Evolutionary conservation across 2,888 invertebrate species (phyloP), one percentile per base, ranked within the genome.

Genomic region (Drosophila pseudotalamancana): DNA sequence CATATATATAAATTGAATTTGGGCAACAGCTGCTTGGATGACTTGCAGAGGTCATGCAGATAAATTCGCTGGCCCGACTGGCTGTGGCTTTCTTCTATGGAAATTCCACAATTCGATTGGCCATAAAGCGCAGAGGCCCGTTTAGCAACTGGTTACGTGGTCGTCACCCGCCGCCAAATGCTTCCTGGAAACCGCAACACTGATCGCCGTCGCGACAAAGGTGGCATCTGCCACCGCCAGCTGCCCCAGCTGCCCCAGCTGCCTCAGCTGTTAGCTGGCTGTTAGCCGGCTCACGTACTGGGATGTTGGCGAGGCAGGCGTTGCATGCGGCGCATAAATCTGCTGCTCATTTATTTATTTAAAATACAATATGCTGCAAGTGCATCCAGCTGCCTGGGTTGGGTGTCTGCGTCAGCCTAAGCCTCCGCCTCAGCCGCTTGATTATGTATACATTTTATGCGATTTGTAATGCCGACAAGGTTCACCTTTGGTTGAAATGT

Each of bases 131-230:
- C 59, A 67, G 53, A 68, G 86, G 77, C 89, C 72, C 86, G 88
- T 88, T 88, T 88, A 88, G 72, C 89, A 78, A 88, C 73, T 73
- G 43, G 75, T 85, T 87, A 86, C 88, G 83, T 67, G 42, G 64
- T 45, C 61, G 59, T 68, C 82, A 83, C 73, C 87, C 76, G 74
- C 76, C 62, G 61, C 85, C 77, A 67, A 76, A 69, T 60, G 77
- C 87, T 85, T 85, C 85, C 85, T 85, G 85, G 87, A 77, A 81
- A 57, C 71, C 63, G 55, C 68, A 69, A 77, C 66, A 65, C 63
- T 65, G 56, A 62, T 68, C 62, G 49, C 18, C 49, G 65, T 48
- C 63, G 76, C 77, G 63, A 67, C 65, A 78, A 65, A 70, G 82
- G 87, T 81, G 85, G 66, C 88, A 88, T 88, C 85, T 88, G 45